These are phyloP conservation scores for Propithecus perrieri DNA, from an alignment of 2,797 vertebrate species.

Conservation along the genomic window DNA sequence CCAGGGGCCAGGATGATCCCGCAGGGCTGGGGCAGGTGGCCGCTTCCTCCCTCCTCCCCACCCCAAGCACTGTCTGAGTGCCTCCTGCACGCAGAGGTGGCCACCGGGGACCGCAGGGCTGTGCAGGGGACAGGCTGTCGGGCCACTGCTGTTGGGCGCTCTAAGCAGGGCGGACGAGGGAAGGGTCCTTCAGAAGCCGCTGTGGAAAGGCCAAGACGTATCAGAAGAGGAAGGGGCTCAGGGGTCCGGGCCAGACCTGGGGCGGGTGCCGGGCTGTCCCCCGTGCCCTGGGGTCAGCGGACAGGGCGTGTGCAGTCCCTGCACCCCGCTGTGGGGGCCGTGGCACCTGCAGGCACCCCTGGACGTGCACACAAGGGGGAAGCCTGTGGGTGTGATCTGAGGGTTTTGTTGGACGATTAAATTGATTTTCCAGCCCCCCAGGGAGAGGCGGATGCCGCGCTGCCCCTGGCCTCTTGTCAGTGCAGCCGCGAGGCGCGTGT, in stretches of 20 bases:
- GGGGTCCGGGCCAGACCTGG: not conserved
- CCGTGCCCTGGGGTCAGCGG: accelerated
- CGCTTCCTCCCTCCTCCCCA: not conserved
- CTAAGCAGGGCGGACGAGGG: accelerated
- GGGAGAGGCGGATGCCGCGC: not conserved
- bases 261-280: not conserved
- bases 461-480: not conserved
- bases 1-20: slow-evolving; percentile 4
- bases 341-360: accelerated
- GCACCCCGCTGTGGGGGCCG: accelerated
- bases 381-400: not conserved
- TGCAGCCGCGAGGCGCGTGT: not conserved
- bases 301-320: accelerated
- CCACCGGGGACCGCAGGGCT: not conserved
- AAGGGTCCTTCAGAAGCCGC: not conserved
- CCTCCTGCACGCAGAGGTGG: not conserved
- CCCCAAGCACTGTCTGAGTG: not conserved
- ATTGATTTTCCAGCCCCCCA: not conserved
- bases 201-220: not conserved
- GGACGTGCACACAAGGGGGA: accelerated
- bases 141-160: not conserved
- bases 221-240: not conserved
- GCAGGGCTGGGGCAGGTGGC: not conserved
- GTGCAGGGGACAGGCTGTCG: accelerated
- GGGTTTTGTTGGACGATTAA: not conserved